These are phyloP conservation scores for Drosophila nigritarsus DNA, from an alignment of 2,888 invertebrate genomes.

Conservation along the genomic window DNA sequence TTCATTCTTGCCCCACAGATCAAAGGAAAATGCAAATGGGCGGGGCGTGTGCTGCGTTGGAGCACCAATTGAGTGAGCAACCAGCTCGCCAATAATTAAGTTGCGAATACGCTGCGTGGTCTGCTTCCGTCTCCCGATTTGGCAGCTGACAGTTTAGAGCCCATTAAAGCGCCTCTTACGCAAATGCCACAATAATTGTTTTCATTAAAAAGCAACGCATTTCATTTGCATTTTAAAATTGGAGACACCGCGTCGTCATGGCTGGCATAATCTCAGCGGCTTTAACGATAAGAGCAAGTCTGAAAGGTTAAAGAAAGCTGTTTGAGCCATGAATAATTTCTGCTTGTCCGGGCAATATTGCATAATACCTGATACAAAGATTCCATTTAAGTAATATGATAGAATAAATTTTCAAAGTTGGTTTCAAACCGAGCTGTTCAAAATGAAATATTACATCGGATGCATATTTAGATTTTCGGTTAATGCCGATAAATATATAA, in stretches of 20 bases:
- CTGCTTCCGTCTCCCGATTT: slow-evolving; percentile 14
- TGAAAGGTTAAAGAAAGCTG: not conserved
- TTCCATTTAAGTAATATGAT: not conserved
- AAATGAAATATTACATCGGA: not conserved
- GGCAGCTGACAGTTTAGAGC: slow-evolving; percentile 64
- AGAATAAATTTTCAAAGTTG: not conserved
- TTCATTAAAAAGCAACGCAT: slow-evolving; percentile 62
- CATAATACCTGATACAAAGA: not conserved
- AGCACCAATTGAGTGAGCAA: slow-evolving; percentile 46
- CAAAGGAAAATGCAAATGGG: slow-evolving; percentile 81
- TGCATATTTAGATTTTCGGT: not conserved
- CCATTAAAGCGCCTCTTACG: slow-evolving; percentile 75
- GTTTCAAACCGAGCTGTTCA: not conserved
- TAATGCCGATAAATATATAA: not conserved
- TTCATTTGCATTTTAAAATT: slow-evolving; percentile 67
- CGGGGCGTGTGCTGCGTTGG: slow-evolving; percentile 29
- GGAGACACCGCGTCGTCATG: not conserved
- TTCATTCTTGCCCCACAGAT: slow-evolving; percentile 58
- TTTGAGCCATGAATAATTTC: not conserved
- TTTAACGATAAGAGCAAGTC: not conserved
- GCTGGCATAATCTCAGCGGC: not conserved
- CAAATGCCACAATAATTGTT: slow-evolving; percentile 82
- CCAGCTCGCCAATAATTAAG: slow-evolving; percentile 75
- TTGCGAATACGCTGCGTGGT: slow-evolving; percentile 46
- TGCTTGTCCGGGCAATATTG: not conserved